A percentile compares a stretch with the other conserved stretches of the same genome.
phyloP scores from a whole-genome alignment of 2,797 vertebrate genomes.

The Poecilia picta region DNA sequence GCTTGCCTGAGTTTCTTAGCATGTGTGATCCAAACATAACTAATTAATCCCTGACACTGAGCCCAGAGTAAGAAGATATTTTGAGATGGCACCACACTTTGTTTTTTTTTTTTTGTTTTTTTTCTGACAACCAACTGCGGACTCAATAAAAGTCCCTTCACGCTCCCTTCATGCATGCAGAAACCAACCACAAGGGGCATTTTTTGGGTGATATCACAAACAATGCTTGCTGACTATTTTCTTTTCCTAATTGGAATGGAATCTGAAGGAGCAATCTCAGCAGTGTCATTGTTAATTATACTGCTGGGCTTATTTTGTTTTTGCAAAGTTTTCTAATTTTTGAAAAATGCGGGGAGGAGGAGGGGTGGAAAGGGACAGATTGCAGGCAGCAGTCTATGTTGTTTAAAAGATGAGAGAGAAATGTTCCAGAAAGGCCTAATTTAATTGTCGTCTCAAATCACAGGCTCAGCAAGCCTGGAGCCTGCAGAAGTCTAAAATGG shows the following conservation, averaged over 20 bases:
- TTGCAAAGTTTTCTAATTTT: slow-evolving; percentile 41
- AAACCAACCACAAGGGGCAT: slow-evolving; percentile 44
- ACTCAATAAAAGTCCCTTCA: slow-evolving; percentile 25
- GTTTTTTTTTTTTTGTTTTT: no score
- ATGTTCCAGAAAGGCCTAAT: slow-evolving; percentile 45
- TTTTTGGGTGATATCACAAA: slow-evolving; percentile 58
- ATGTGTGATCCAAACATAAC: slow-evolving; percentile 41
- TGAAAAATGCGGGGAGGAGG: slow-evolving; percentile 21
- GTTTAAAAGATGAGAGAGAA: slow-evolving; percentile 60
- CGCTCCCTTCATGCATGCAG: slow-evolving; percentile 19
- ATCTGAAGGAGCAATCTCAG: slow-evolving; percentile 59
- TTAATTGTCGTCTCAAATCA: slow-evolving; percentile 66
- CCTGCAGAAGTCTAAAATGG: slow-evolving; percentile 47
- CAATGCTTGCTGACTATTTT: slow-evolving; percentile 68
- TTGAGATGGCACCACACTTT: slow-evolving; percentile 40
- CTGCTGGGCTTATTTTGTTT: slow-evolving; percentile 41
- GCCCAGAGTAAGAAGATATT: slow-evolving; percentile 27
- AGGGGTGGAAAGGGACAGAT: slow-evolving; percentile 48
- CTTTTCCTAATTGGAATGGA: slow-evolving; percentile 69
- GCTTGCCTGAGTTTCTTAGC: slow-evolving; percentile 27
- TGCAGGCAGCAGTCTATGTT: slow-evolving; percentile 46
- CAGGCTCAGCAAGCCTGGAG: slow-evolving; percentile 54
- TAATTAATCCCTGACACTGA: slow-evolving; percentile 72
- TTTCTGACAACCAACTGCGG: slow-evolving; percentile 62
- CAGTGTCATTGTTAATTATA: slow-evolving; percentile 70